Base-by-base conservation (phyloP, 30 jellyfish, hydroid and myxozoan genomes). In the Aurelia sp. region DNA sequence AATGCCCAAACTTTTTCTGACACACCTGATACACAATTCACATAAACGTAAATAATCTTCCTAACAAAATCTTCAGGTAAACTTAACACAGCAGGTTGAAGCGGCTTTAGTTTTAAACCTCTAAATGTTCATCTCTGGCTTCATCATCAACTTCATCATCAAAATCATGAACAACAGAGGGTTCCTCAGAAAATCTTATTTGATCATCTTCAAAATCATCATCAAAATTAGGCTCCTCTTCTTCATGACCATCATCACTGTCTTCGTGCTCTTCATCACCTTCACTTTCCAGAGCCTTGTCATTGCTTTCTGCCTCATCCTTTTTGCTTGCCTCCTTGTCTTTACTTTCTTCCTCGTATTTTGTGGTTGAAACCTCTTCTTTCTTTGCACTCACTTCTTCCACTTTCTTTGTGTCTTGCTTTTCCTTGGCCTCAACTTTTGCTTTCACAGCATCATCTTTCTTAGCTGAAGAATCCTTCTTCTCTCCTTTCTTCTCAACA, bases 81-180 rank as follows among this genome's bases (percentile, higher is more conserved):
- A 44, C 8, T 44, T 4, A 44, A 8, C 2, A 44, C 55, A 44
- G 55, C 55, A 8, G 55, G 16, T 44, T 13, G 15, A 8, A 44
- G 16, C 15, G 7, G 9, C 55, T 67, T n/a, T 6, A 8, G 57
- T 8, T 11, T 15, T 18, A 17, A 27, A 8, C 38, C 13, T n/a
- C 33, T 6, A 19, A 61, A 61, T 19, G 22, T 13, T 18, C 58
- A 69, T 72, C 58, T 10, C 22, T 31, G 74, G 8, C 41, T 0
- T 84, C 78, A 15, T 27, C 90, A 33, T 80, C 80, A 16, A 3
- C 51, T 31, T 62, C 90, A 5, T 66, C 81, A 13, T 80, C 69
- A 80, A n/a, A 41, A 33, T 80, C 73, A 62, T 44, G 55, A 44
- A 44, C 55, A 44, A 44, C 55, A 44, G 55, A 44, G 7, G 55